These are phyloP conservation scores for Lumbricus terrestris DNA, from an alignment of 2,888 invertebrate species.

Conservation along the genomic window DNA sequence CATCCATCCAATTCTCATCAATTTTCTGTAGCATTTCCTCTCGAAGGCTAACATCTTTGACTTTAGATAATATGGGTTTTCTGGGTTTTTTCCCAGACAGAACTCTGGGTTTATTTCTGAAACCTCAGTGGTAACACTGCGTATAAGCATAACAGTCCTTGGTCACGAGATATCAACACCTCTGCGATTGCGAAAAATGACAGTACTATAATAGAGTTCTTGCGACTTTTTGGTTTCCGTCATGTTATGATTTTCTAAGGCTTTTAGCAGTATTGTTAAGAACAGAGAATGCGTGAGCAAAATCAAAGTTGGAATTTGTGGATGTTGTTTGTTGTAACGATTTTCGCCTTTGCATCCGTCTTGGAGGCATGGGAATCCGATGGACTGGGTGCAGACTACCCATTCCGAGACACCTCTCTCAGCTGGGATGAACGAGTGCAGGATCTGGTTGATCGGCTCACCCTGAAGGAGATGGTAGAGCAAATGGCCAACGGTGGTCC, in stretches of 20 bases:
- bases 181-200: too few relatives aligned
- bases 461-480: slow-evolving; percentile 45
- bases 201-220: background rate
- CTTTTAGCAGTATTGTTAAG: background rate
- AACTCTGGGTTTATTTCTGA: too few relatives aligned
- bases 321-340: background rate
- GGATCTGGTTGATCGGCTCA: slow-evolving; percentile 49
- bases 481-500: slow-evolving; percentile 44
- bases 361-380: background rate
- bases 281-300: background rate
- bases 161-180: too few relatives aligned
- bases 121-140: too few relatives aligned
- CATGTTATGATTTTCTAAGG: background rate
- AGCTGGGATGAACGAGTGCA: slow-evolving; percentile 49
- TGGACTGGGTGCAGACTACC: slow-evolving; percentile 35
- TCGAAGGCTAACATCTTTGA: too few relatives aligned
- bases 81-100: too few relatives aligned
- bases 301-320: background rate
- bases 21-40: too few relatives aligned
- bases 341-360: background rate
- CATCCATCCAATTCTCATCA: too few relatives aligned
- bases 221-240: background rate
- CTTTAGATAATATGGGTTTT: too few relatives aligned
- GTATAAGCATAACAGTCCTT: too few relatives aligned
- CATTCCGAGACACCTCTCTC: slow-evolving; percentile 48